Base-by-base conservation (phyloP, 2,888 invertebrate genomes). In the Hypselothyrea guttata region DNA sequence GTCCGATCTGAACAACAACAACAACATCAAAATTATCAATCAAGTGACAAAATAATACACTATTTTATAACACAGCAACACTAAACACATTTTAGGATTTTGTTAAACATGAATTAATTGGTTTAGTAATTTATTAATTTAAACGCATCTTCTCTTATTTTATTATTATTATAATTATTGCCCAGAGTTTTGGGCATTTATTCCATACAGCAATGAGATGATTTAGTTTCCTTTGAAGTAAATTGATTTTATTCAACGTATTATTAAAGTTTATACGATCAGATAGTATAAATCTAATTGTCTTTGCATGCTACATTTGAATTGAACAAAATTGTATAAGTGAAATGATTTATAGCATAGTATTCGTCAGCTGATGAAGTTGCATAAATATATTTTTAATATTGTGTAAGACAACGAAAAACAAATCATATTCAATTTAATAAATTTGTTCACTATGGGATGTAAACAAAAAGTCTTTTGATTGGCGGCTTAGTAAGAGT, bases 211-310 rank as follows among this genome's bases (percentile, higher is more conserved):
- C 37, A 35, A 56, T 22, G 18, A 2, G 2, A 22, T 22, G 22
- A 22, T 22, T 22, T 22, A 22, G 22, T 22, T 22, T 22, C 5
- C 22, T 5, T 22, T 22, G 22, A 22, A 22, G 22, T 22, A 4
- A 22, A 22, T 22, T 22, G 2, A 5, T 15, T 51, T 41, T 15
- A 40, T 34, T 33, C 52, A 44, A 35, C 53, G 82, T 76, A 82
- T 76, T 82, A 82, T 82, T 82, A 76, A 54, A 27, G 18, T 77
- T 71, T 62, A 44, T 51, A 44, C 49, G 46, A 48, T 69, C 40
- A 55, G 37, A 58, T 57, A 65, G 53, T 59, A 54, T 35, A 37
- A 22, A 41, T 38, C 35, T 7, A 35, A 40, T 27, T 22, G 15
- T 57, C 16, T 47, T 47, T 30, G 49, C 38, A 41, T 33, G 49